Conservation (phyloP, 2,113 vertebrate species). For the Neotoma lepida region DNA sequence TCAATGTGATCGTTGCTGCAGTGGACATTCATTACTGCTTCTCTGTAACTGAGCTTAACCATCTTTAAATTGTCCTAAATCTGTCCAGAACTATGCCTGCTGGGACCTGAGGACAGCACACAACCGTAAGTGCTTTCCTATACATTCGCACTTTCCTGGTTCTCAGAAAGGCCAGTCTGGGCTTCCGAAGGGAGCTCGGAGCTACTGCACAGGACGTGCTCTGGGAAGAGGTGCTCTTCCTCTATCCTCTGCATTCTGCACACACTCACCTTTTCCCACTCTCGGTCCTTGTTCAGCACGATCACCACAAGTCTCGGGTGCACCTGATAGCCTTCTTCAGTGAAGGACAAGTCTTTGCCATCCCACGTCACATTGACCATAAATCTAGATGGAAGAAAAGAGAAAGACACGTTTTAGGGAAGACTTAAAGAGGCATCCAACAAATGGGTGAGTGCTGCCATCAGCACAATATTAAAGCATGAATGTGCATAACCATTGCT, state of each 20-base stretch:
- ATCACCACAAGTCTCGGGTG: slow-evolving; percentile 96
- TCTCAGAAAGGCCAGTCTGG: neutral
- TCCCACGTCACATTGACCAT: slow-evolving; percentile 99
- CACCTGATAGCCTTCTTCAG: slow-evolving; percentile 96
- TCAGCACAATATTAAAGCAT: slow-evolving; percentile 34
- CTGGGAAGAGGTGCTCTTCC: too few relatives aligned
- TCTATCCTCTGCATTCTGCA: neutral
- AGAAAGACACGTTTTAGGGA: slow-evolving; percentile 72
- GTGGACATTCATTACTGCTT: neutral
- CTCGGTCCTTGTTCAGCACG: slow-evolving; percentile 95
- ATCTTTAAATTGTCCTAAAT: neutral
- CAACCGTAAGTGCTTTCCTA: neutral
- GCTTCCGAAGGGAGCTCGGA: neutral
- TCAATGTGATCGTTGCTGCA: neutral
- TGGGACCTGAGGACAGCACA: neutral
- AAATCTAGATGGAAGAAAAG: slow-evolving; percentile 88
- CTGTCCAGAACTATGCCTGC: neutral
- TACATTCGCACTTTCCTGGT: neutral
- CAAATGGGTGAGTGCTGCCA: slow-evolving; percentile 59
- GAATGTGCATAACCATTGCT: neutral
- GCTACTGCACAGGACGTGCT: neutral
- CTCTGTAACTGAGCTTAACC: neutral
- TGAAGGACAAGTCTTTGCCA: slow-evolving; percentile 97
- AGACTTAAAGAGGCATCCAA: slow-evolving; percentile 80
- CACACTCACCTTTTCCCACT: slow-evolving; percentile 97